phyloP scores from a whole-genome alignment of 2,797 vertebrate species.

The Sebastes melanostomus region DNA sequence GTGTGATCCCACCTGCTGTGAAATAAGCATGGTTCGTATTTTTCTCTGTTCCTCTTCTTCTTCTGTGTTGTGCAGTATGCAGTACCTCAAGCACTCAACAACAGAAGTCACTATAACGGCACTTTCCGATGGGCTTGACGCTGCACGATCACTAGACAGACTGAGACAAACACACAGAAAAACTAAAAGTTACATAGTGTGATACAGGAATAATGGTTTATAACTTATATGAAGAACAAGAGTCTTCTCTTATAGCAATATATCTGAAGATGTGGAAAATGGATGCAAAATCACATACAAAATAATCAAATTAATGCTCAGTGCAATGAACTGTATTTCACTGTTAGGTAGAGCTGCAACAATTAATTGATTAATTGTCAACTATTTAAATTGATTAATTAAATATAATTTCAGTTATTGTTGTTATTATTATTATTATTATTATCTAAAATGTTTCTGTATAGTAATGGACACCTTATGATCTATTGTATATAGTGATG shows the following conservation, averaged over 20 bases:
- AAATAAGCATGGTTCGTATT: conserved; percentile 88
- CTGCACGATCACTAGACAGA: conserved; percentile 87
- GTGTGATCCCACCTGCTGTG: conserved; percentile 85
- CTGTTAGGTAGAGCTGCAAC: neutral
- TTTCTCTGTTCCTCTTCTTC: conserved; percentile 76
- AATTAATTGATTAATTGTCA: no score
- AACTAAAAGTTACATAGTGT: neutral
- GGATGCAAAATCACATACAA: neutral
- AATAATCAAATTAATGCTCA: neutral
- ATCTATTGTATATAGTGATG: no score
- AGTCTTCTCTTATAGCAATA: neutral
- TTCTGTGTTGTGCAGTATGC: conserved; percentile 81
- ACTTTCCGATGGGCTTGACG: conserved; percentile 86
- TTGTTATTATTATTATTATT: no score
- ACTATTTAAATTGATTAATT: no score
- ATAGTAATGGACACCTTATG: no score
- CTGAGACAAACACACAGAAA: conserved; percentile 70
- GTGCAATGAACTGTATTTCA: neutral
- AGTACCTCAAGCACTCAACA: conserved; percentile 91
- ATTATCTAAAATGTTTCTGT: no score
- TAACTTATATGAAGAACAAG: neutral
- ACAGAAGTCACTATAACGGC: conserved; percentile 87
- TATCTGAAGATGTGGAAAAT: neutral
- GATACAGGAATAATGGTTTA: neutral
- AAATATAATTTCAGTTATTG: no score